These are phyloP conservation scores for Dendrophyllia cribrosa DNA, from an alignment of 64 coral and sea anemone species.

Conservation along the genomic window DNA sequence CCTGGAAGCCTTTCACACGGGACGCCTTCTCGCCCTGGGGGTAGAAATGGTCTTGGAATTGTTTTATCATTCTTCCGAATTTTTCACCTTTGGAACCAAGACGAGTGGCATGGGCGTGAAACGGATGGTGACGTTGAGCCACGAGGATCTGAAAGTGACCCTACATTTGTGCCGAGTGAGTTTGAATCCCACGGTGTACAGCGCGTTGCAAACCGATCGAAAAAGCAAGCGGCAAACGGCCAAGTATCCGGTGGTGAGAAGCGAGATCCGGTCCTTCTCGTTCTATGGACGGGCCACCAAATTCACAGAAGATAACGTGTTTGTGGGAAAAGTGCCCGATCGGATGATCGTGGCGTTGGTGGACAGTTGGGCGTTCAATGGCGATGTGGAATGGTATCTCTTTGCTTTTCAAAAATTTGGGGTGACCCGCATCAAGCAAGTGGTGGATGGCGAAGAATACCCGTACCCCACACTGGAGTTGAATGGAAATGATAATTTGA, in stretches of 20 bases:
- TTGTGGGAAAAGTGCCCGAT: constrained; percentile 27
- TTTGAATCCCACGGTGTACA: background rate
- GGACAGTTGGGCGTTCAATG: constrained; percentile 11
- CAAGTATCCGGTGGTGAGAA: constrained; percentile 21
- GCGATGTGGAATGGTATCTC: background rate
- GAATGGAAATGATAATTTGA: background rate
- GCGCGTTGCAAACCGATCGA: background rate
- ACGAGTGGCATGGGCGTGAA: background rate
- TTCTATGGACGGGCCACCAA: no score
- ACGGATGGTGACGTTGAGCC: background rate
- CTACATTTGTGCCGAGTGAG: constrained; percentile 25
- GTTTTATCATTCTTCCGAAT: background rate
- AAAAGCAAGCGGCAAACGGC: background rate
- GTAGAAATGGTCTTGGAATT: background rate
- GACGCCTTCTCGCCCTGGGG: background rate
- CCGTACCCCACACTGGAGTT: constrained; percentile 6
- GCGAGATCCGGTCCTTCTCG: background rate
- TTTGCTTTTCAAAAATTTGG: constrained; percentile 50
- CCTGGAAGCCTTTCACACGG: background rate
- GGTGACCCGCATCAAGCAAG: constrained; percentile 21
- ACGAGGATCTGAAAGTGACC: background rate
- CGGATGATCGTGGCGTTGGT: constrained; percentile 40
- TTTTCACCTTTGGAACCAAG: background rate
- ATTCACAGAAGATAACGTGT: background rate
- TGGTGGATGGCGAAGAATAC: constrained; percentile 41